Percentiles rank a stretch among this genome's conserved stretches.
Evolutionary conservation across 1,140 invertebrate genomes (phyloP).

Genomic region (Neodiprion fabricii): DNA sequence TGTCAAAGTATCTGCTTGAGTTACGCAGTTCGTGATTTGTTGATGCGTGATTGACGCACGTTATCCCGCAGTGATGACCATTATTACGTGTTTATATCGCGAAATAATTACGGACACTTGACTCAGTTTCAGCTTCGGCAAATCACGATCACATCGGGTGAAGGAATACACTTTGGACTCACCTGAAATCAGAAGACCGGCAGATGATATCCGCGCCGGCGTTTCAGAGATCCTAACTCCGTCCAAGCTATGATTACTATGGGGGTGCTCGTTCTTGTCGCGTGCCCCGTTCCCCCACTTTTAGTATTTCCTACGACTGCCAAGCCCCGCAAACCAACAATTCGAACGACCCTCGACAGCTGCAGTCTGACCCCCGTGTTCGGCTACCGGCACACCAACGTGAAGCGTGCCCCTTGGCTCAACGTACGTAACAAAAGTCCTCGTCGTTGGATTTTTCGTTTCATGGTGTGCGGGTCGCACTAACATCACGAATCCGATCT

Average conservation of each 20-base stretch:
- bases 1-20: too few species aligned
- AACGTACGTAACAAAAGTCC: background rate
- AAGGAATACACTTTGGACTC: background rate
- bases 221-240: background rate
- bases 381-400: conserved; percentile 11
- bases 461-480: too few species aligned
- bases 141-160: too few species aligned
- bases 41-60: too few species aligned
- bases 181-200: background rate
- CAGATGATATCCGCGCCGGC: background rate
- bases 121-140: too few species aligned
- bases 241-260: conserved; percentile 1
- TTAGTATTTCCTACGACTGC: background rate
- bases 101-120: too few species aligned
- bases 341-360: conserved; percentile 28
- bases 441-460: too few species aligned
- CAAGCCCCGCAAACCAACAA: conserved; percentile 13
- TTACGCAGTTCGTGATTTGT: too few species aligned
- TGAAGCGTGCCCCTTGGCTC: conserved; percentile 19
- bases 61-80: too few species aligned
- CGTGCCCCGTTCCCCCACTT: conserved; percentile 40
- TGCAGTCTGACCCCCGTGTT: conserved; percentile 32
- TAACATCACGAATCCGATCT: too few species aligned
- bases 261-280: conserved; percentile 30
- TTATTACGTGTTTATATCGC: too few species aligned